Base-by-base conservation (phyloP, 2,113 vertebrate genomes). In the Hassar affinis region DNA sequence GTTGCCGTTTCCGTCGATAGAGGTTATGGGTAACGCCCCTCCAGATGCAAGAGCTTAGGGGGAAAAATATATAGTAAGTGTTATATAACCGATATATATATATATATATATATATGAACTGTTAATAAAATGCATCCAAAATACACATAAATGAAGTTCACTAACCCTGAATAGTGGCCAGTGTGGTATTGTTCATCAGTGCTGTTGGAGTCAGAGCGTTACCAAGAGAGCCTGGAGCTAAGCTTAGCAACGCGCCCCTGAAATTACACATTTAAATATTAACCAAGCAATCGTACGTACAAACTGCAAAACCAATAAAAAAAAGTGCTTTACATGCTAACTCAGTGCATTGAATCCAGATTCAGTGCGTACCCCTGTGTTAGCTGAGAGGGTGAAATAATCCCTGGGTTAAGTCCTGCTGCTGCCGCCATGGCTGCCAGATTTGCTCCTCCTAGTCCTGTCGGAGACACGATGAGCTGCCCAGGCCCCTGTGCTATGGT, bases 111-210 rank as follows among this genome's bases (percentile, higher is more conserved):
- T n/a, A n/a, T n/a, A n/a, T n/a, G n/a, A n/a, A n/a, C n/a, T n/a
- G n/a, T n/a, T n/a, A 76, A 25, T 1, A 69, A 25, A 25, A n/a
- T 1, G 2, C 20, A 20, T 15, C 17, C 10, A 25, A n/a, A 6
- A 51, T 17, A 52, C 22, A 68, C 27, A 81, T 6, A 56, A 71
- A 11, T 1, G 27, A 56, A 14, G 25, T 79, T 76, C 22, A 93
- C 95, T 88, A 76, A 98, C 98, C 97, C 97, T 99, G 97, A 91
- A 99, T 97, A 83, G 97, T 98, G 90, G 98, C 97, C 93, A 99
- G 95, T 77, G 97, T 96, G 91, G 95, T 99, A 94, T 96, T 99
- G 92, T 96, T 99, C 97, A 99, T 96, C 89, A 99, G 93, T 87
- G 97, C 96, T 0, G 81, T 27, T n/a, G 97, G 96, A 92, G 95